Conservation (phyloP, 1,140 invertebrate species). For the Protaetia brevitarsis region DNA sequence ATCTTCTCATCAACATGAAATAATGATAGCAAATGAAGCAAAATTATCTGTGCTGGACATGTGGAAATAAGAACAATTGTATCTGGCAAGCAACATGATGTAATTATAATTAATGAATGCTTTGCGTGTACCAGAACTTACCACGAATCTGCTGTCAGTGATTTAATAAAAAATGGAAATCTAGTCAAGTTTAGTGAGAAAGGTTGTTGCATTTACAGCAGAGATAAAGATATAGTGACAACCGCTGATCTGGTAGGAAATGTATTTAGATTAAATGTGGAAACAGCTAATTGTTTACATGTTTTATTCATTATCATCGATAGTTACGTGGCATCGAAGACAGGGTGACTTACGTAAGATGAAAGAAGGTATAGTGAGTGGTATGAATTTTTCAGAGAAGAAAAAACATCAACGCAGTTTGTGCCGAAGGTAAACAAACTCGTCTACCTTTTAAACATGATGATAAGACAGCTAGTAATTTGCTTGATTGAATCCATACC, state of each 20-base stretch:
- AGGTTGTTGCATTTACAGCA: slow-evolving; percentile 25
- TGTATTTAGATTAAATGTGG: no score
- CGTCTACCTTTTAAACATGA: background rate
- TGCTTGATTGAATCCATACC: slow-evolving; percentile 40
- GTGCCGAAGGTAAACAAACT: slow-evolving; percentile 15
- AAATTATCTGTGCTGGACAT: no score
- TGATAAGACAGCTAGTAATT: background rate
- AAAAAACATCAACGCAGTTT: background rate
- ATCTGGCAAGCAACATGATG: no score
- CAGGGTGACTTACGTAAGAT: no score
- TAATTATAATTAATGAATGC: no score
- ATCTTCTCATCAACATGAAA: no score
- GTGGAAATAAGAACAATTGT: no score
- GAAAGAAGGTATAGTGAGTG: no score
- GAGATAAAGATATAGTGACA: slow-evolving; percentile 6
- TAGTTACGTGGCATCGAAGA: no score
- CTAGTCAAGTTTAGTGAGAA: slow-evolving; percentile 28
- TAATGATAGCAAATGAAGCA: no score
- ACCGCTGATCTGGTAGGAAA: slow-evolving; percentile 23
- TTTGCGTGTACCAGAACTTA: slow-evolving; percentile 33
- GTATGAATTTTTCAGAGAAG: slow-evolving; percentile 11
- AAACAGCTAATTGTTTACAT: no score
- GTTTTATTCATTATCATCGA: no score
- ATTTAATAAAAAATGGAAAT: slow-evolving; percentile 38
- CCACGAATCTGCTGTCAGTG: slow-evolving; percentile 41